Evolutionary conservation across 2,113 vertebrate species (phyloP).

Genomic region (Athene noctua): DNA sequence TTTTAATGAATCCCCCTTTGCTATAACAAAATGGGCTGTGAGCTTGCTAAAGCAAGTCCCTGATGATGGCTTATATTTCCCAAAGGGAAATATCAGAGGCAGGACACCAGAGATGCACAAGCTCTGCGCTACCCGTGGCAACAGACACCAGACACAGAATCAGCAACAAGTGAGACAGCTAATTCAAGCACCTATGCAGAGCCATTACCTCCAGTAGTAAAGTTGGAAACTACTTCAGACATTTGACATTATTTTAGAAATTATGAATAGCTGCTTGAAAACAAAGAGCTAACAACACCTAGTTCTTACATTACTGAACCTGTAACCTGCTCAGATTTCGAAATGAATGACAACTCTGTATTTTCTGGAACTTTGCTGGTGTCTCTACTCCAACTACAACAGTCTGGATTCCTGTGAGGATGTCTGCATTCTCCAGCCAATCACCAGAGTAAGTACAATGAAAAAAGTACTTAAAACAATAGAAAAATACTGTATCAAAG

Average conservation of each 20-base stretch:
- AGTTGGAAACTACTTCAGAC: not conserved
- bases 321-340: not conserved
- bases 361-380: not conserved
- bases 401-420: not conserved
- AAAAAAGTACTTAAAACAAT: not conserved
- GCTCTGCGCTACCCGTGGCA: not conserved
- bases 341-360: rapidly evolving
- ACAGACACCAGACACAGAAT: not conserved
- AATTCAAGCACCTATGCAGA: not conserved
- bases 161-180: not conserved
- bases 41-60: not conserved
- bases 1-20: not conserved
- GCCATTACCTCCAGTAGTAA: not conserved
- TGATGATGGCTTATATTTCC: not conserved
- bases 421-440: not conserved
- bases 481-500: not conserved
- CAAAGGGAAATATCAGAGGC: not conserved
- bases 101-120: not conserved
- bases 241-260: not conserved
- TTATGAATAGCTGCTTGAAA: not conserved
- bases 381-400: not conserved
- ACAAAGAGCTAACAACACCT: not conserved
- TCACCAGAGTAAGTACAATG: not conserved
- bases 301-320: not conserved
- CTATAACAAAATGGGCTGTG: not conserved